A percentile compares a stretch with the other conserved stretches of the same genome.
Evolutionary conservation across 1,140 invertebrate species (phyloP).

Genomic region (Popillia japonica): DNA sequence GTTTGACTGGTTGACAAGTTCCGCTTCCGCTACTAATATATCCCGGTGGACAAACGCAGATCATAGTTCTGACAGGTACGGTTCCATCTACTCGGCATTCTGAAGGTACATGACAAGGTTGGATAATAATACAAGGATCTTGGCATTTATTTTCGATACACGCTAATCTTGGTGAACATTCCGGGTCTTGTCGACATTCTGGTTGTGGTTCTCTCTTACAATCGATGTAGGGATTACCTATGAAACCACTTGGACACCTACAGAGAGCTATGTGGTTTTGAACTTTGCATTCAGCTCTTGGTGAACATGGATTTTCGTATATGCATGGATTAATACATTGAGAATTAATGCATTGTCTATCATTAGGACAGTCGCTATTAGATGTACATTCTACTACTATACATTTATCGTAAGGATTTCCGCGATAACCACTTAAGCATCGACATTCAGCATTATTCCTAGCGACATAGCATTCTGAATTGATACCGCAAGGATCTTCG

Average conservation of each 20-base stretch:
- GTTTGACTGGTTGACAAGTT: slow-evolving; percentile 74
- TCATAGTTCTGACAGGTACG: slow-evolving; percentile 84
- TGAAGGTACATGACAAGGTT: slow-evolving; percentile 82
- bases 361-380: slow-evolving; percentile 86
- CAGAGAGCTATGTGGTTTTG: slow-evolving; percentile 85
- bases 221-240: slow-evolving; percentile 83
- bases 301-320: slow-evolving; percentile 79
- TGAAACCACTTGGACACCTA: slow-evolving; percentile 75
- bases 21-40: slow-evolving; percentile 85
- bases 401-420: slow-evolving; percentile 80
- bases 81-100: slow-evolving; percentile 83
- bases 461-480: slow-evolving; percentile 83
- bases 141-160: slow-evolving; percentile 85
- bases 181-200: slow-evolving; percentile 81
- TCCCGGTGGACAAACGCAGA: slow-evolving; percentile 87
- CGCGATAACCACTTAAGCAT: slow-evolving; percentile 81
- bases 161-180: slow-evolving; percentile 80
- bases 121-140: slow-evolving; percentile 79
- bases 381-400: slow-evolving; percentile 84
- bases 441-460: slow-evolving; percentile 80
- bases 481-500: slow-evolving; percentile 80
- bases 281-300: slow-evolving; percentile 79
- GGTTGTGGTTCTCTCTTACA: slow-evolving; percentile 76
- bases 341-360: slow-evolving; percentile 84
- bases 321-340: slow-evolving; percentile 88